Evolutionary conservation across 2,888 invertebrate genomes (phyloP), one percentile per base, ranked within the genome.

Genomic region (Pilophorus perplexus): DNA sequence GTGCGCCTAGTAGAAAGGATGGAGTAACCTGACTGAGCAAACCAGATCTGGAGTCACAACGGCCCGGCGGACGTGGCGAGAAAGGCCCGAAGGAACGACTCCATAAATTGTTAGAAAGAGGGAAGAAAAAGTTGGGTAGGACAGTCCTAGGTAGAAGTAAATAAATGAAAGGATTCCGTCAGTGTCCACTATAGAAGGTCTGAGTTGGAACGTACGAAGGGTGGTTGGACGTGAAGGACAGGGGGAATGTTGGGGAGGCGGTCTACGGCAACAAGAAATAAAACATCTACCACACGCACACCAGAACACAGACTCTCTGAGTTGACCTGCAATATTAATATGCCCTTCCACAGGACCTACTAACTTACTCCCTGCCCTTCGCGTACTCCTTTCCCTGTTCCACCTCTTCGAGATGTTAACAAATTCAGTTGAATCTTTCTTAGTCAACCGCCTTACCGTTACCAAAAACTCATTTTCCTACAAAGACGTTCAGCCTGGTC

Each of bases 161-260:
- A 55, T 55, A 55, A 55, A 55, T 55, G 55, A 55, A 38, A 55
- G 40, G 55, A 55, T 55, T 38, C 55, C 55, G 37, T 55, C 40
- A 38, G 38, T 55, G 37, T 55, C 55, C 55, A 38, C 23, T 38
- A 27, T n/a, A n/a, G n/a, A n/a, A n/a, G n/a, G n/a, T n/a, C n/a
- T n/a, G n/a, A n/a, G n/a, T n/a, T n/a, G n/a, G n/a, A n/a, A n/a
- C n/a, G n/a, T n/a, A n/a, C n/a, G n/a, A n/a, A n/a, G n/a, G 37
- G 37, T 37, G 38, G 25, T 4, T 27, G 28, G 52, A 28, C 12
- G 52, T 52, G 18, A n/a, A 28, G 52, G n/a, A n/a, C n/a, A 18
- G 52, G 33, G 22, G 52, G 27, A 27, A 52, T 25, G 52, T 14
- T 25, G 52, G 52, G 28, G 14, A 18, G 27, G 27, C 18, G n/a